Conservation (phyloP, 2,888 invertebrate species). For the Epistrophe eligans region DNA sequence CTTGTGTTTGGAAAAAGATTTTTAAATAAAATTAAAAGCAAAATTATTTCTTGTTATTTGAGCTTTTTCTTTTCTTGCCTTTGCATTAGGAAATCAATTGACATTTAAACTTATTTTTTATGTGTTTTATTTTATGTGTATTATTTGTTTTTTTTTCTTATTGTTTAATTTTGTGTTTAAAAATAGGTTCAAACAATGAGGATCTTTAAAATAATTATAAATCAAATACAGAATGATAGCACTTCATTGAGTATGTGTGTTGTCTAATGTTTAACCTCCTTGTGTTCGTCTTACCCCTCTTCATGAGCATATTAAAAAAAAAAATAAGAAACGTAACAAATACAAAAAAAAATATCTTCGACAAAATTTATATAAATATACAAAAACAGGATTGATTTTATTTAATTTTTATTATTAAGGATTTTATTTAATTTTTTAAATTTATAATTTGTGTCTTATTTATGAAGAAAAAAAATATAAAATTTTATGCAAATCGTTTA, state of each 20-base stretch:
- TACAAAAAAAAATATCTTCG: constrained; percentile 55
- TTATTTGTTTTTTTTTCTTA: constrained; percentile 9
- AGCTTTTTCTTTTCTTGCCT: constrained; percentile 79
- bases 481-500: constrained; percentile 35
- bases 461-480: constrained; percentile 21
- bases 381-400: constrained; percentile 65
- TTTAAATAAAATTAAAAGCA: background rate
- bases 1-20: constrained; percentile 17
- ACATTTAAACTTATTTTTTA: constrained; percentile 61
- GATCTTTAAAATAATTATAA: constrained; percentile 65
- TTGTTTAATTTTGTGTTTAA: constrained; percentile 59
- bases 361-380: constrained; percentile 30
- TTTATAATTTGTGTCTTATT: too few species aligned
- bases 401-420: constrained; percentile 38
- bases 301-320: constrained; percentile 79
- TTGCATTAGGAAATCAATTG: constrained; percentile 58
- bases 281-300: constrained; percentile 92
- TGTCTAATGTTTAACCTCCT: constrained; percentile 95
- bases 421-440: constrained; percentile 18
- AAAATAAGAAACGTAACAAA: constrained; percentile 77
- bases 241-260: constrained; percentile 89
- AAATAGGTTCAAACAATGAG: constrained; percentile 80
- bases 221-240: constrained; percentile 82
- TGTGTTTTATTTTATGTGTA: constrained; percentile 24
- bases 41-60: constrained; percentile 76